phyloP scores from a whole-genome alignment of 1,140 invertebrate genomes.

The Pantala flavescens region DNA sequence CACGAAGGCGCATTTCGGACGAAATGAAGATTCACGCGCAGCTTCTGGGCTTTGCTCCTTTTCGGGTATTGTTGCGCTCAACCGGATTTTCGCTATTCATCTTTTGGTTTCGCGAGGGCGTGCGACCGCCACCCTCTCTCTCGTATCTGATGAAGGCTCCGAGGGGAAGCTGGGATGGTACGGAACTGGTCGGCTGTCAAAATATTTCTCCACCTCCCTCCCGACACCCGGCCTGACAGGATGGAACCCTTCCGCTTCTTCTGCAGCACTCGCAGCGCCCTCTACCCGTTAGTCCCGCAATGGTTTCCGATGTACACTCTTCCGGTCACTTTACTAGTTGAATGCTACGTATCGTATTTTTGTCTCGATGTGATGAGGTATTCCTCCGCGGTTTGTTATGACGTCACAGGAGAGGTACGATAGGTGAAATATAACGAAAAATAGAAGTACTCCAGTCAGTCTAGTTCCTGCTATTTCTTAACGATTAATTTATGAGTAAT shows the following conservation, averaged over 20 bases:
- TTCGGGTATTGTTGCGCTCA: neutral
- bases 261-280: neutral
- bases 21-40: neutral
- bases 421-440: too few species aligned
- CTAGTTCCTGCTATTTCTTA: too few species aligned
- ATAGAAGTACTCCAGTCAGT: too few species aligned
- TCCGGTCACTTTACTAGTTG: too few species aligned
- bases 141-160: neutral
- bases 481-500: too few species aligned
- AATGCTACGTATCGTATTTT: too few species aligned
- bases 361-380: too few species aligned
- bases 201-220: neutral
- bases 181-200: neutral
- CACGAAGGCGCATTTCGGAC: too few species aligned
- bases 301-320: neutral
- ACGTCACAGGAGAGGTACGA: too few species aligned
- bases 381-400: too few species aligned
- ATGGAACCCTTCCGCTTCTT: neutral
- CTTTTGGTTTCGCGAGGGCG: neutral
- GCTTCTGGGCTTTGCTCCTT: neutral
- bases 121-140: neutral
- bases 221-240: neutral
- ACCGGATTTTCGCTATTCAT: constrained; percentile 1
- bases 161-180: neutral
- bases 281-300: neutral